A percentile compares a stretch with the other conserved stretches of the same genome.
These are phyloP conservation scores for Drosophila fulvimacula DNA, from an alignment of 2,888 invertebrate species.

Conservation along the genomic window DNA sequence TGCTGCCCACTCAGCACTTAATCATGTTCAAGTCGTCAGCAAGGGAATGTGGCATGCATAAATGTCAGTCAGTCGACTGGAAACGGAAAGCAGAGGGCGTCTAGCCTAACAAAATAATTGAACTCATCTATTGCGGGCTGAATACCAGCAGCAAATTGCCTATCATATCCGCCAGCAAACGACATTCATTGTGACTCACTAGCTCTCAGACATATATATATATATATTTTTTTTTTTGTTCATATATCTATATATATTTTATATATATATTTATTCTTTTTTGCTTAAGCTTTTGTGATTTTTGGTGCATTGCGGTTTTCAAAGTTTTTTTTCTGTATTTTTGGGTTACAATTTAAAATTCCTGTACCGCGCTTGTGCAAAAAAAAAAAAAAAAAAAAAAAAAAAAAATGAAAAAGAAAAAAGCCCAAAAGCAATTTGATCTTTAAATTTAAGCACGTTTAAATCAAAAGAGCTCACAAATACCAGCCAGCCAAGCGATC, in stretches of 20 bases:
- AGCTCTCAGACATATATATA: conserved; percentile 13
- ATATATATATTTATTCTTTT: conserved; percentile 14
- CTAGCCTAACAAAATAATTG: conserved; percentile 16
- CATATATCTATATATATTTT: conserved; percentile 19
- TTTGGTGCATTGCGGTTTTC: conserved; percentile 59
- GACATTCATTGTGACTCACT: conserved; percentile 66
- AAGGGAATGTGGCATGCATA: conserved; percentile 36
- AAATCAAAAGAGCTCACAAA: conserved; percentile 74
- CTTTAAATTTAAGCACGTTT: conserved; percentile 80
- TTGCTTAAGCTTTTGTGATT: conserved; percentile 32
- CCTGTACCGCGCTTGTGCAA: conserved; percentile 50
- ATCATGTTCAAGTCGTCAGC: conserved; percentile 34
- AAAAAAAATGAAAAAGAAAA: conserved; percentile 1
- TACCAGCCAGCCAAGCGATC: conserved; percentile 46
- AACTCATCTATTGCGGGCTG: conserved; percentile 34
- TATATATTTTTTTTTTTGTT: conserved; percentile 5
- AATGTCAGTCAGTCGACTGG: conserved; percentile 42
- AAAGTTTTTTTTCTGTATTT: conserved; percentile 13
- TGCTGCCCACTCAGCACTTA: conserved; percentile 30
- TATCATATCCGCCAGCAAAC: conserved; percentile 68
- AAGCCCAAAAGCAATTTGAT: conserved; percentile 69
- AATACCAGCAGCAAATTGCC: conserved; percentile 51
- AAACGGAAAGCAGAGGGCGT: conserved; percentile 1
- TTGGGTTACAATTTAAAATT: conserved; percentile 67
- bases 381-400: conserved; percentile 12